Percentiles rank a stretch among this genome's conserved stretches.
Evolutionary conservation across 2,797 vertebrate genomes (phyloP).

Genomic region (Acanthiza pusilla): DNA sequence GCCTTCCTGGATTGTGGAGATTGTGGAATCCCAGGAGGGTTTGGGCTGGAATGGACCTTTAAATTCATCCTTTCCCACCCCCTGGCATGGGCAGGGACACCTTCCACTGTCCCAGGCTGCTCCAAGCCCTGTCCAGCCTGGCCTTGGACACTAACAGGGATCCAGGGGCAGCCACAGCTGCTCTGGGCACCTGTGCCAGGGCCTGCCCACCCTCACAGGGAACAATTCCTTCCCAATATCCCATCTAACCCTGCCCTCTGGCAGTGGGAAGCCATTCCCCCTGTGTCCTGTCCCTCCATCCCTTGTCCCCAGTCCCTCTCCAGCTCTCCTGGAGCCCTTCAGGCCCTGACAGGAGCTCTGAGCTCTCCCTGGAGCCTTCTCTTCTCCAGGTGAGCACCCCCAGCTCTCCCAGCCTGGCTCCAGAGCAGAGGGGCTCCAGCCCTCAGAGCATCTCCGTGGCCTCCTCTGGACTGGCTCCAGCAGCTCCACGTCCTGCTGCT

Average conservation of each 20-base stretch:
- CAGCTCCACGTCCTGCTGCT: not conserved
- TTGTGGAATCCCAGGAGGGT: not conserved
- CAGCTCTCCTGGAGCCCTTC: not conserved
- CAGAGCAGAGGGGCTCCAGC: not conserved
- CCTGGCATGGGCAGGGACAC: not conserved
- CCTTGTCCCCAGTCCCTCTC: not conserved
- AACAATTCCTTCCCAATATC: not conserved
- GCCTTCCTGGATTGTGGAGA: not conserved
- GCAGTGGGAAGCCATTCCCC: not conserved
- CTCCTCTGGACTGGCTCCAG: not conserved
- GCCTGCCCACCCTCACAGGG: not conserved
- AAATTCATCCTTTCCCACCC: rapidly evolving
- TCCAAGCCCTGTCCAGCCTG: not conserved
- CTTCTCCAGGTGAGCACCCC: not conserved
- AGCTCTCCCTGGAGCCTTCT: not conserved
- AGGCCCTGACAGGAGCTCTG: not conserved
- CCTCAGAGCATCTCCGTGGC: rapidly evolving
- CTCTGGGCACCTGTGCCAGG: not conserved
- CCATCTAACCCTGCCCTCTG: not conserved
- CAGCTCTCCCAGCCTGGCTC: not conserved
- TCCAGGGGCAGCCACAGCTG: not conserved
- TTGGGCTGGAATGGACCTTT: not conserved
- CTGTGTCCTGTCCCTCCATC: not conserved
- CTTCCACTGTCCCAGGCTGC: rapidly evolving
- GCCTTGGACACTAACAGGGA: not conserved